Evolutionary conservation across 2,113 vertebrate genomes (phyloP).

Genomic region (Amblyopsis rosae): DNA sequence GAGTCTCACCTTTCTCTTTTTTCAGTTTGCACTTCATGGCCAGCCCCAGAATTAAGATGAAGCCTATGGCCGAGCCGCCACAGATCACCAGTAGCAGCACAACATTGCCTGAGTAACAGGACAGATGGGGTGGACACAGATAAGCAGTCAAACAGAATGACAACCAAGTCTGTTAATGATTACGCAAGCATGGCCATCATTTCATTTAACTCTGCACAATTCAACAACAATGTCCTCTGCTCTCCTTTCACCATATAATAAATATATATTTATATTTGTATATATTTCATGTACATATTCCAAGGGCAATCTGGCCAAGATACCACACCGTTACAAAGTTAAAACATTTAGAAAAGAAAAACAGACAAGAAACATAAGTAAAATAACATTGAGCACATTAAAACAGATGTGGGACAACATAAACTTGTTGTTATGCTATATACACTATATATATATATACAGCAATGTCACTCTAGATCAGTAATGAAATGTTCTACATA

Average conservation of each 20-base stretch:
- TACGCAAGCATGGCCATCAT: no score
- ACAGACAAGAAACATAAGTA: no score
- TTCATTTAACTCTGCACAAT: no score
- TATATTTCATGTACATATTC: no score
- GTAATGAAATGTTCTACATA: background rate
- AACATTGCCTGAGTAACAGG: background rate
- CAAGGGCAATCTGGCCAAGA: no score
- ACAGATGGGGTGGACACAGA: background rate
- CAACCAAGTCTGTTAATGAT: background rate
- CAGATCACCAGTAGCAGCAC: slow-evolving; percentile 50
- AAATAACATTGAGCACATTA: background rate
- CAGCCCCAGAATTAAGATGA: slow-evolving; percentile 46
- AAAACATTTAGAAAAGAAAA: no score
- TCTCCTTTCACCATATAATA: background rate
- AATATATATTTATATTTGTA: background rate
- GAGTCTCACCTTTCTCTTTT: slow-evolving; percentile 53
- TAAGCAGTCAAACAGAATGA: background rate
- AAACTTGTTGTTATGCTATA: no score
- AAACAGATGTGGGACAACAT: background rate
- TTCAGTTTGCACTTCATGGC: slow-evolving; percentile 60
- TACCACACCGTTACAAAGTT: no score
- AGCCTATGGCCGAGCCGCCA: slow-evolving; percentile 38
- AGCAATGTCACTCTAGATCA: background rate
- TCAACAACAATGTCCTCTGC: background rate
- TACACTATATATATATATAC: background rate